phyloP scores from a whole-genome alignment of 1,140 invertebrate genomes.

The Lucilia cuprina region DNA sequence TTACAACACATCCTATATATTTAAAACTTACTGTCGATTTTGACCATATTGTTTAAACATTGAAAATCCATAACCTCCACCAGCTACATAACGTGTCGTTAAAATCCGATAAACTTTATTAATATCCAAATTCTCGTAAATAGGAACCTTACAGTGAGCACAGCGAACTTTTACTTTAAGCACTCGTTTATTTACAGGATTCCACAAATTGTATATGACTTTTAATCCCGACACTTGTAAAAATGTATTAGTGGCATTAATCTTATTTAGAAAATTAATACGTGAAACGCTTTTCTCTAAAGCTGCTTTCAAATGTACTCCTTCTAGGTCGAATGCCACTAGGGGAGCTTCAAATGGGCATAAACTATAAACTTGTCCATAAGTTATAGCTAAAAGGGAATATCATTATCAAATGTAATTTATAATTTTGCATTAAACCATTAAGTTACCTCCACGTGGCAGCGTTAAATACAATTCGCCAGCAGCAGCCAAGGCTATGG shows the following conservation, averaged over 20 bases:
- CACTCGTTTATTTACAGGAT: constrained; percentile 68
- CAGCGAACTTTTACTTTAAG: constrained; percentile 69
- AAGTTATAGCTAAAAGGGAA: constrained; percentile 67
- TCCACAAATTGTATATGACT: constrained; percentile 64
- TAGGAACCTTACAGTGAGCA: constrained; percentile 70
- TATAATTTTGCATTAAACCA: not conserved
- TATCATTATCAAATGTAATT: not conserved
- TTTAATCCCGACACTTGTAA: constrained; percentile 69
- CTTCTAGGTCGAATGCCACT: constrained; percentile 71
- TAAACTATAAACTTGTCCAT: constrained; percentile 70
- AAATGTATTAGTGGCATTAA: constrained; percentile 66
- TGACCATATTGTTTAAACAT: constrained; percentile 31
- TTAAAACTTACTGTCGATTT: constrained; percentile 2
- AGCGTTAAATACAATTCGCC: constrained; percentile 52
- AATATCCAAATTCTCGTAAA: constrained; percentile 65
- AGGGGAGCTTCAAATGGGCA: constrained; percentile 77
- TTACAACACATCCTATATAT: not conserved
- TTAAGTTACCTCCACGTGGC: constrained; percentile 28
- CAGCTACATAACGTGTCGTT: constrained; percentile 31
- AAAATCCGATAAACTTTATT: constrained; percentile 33
- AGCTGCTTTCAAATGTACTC: constrained; percentile 68
- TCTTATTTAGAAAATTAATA: constrained; percentile 49
- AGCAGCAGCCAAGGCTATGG: constrained; percentile 47
- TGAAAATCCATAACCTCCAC: constrained; percentile 33
- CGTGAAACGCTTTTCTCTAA: constrained; percentile 68